These are phyloP conservation scores for Lates japonicus DNA, from an alignment of 2,797 vertebrate species.

Conservation along the genomic window DNA sequence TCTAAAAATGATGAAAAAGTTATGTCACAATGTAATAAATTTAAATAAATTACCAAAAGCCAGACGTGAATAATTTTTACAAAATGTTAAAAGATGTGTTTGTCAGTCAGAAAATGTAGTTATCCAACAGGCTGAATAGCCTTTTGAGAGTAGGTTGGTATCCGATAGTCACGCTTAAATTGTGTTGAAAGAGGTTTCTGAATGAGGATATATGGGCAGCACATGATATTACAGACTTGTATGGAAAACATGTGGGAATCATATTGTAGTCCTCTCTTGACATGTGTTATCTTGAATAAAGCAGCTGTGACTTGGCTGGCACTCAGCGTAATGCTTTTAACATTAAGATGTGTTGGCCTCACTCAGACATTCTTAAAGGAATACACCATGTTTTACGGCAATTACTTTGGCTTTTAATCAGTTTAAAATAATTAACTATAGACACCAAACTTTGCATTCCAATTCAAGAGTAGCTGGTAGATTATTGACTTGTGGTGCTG, in stretches of 20 bases:
- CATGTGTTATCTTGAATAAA: constrained; percentile 71
- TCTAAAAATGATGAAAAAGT: neutral
- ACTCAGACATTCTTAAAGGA: constrained; percentile 41
- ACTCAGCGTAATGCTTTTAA: constrained; percentile 45
- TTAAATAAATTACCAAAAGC: neutral
- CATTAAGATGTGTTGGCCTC: constrained; percentile 54
- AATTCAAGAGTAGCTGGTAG: neutral
- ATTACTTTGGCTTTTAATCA: constrained; percentile 10
- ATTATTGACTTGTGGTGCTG: neutral
- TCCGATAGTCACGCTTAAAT: neutral
- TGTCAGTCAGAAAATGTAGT: neutral
- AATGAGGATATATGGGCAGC: constrained; percentile 52
- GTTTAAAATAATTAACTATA: neutral
- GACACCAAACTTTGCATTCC: neutral
- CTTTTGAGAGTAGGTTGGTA: neutral
- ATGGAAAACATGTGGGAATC: constrained; percentile 69
- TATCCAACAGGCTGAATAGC: neutral
- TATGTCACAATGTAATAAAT: neutral
- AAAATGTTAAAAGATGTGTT: neutral
- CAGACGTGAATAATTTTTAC: neutral
- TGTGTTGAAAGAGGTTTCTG: constrained; percentile 42
- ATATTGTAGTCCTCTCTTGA: constrained; percentile 59
- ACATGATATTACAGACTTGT: constrained; percentile 34
- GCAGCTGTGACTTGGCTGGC: constrained; percentile 67
- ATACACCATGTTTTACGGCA: neutral